A percentile compares a stretch with the other conserved stretches of the same genome.
phyloP scores from a whole-genome alignment of 2,113 vertebrate genomes.

The Bubalus kerabau region DNA sequence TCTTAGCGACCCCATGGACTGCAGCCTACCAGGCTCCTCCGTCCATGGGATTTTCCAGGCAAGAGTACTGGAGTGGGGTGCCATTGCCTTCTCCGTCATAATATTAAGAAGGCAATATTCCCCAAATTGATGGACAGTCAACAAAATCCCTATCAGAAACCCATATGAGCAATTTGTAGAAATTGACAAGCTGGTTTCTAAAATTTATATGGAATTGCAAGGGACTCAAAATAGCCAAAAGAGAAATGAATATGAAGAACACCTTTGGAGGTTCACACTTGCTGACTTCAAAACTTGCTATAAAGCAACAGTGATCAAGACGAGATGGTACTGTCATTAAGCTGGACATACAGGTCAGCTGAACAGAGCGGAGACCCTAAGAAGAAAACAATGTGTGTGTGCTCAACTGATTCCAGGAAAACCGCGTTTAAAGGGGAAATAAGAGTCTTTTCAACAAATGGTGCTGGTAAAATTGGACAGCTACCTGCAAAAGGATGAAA shows the following conservation, averaged over 20 bases:
- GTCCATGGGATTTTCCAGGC: too few relatives aligned
- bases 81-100: background rate
- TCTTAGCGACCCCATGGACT: too few relatives aligned
- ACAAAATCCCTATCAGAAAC: background rate
- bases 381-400: background rate
- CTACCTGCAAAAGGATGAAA: background rate
- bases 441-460: background rate
- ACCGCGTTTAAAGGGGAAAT: background rate
- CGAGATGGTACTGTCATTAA: too few relatives aligned
- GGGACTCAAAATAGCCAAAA: background rate
- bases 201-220: background rate
- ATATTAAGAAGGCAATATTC: background rate
- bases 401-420: background rate
- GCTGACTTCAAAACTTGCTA: background rate
- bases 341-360: accelerated
- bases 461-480: background rate
- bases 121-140: background rate
- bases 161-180: background rate
- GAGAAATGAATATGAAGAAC: background rate
- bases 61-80: too few relatives aligned
- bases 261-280: background rate
- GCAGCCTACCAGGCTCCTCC: too few relatives aligned
- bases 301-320: background rate
- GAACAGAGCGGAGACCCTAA: background rate
- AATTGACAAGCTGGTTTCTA: background rate